These are phyloP conservation scores for Dolomedes plantarius DNA, from an alignment of 2,888 invertebrate genomes.

Conservation along the genomic window DNA sequence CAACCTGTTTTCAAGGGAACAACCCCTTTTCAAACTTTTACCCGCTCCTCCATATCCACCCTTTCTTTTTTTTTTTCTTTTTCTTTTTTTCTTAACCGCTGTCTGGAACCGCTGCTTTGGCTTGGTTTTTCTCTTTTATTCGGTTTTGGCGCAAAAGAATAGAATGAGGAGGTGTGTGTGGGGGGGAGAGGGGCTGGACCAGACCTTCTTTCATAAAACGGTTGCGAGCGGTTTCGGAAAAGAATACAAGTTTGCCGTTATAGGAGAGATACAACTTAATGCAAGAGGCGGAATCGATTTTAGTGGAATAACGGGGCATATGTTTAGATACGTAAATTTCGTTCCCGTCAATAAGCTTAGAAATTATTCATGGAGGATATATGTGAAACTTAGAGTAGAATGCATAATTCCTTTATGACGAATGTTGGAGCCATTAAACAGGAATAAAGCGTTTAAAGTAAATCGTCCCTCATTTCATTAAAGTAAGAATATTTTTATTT, in stretches of 20 bases:
- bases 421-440: too few species aligned
- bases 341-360: too few species aligned
- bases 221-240: neutral
- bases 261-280: neutral
- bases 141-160: neutral
- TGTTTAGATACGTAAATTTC: too few species aligned
- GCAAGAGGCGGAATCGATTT: neutral
- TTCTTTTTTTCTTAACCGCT: neutral
- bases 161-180: neutral
- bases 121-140: constrained; percentile 10
- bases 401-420: too few species aligned
- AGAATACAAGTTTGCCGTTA: neutral
- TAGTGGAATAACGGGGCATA: too few species aligned
- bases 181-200: too few species aligned
- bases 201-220: constrained; percentile 1
- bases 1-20: constrained; percentile 40
- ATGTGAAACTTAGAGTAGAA: too few species aligned
- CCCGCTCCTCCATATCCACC: neutral
- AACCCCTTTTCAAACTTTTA: constrained; percentile 23
- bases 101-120: neutral
- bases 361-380: too few species aligned
- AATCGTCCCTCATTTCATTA: too few species aligned
- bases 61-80: neutral
- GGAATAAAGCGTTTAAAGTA: too few species aligned
- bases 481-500: too few species aligned